Percentiles rank a stretch among this genome's conserved stretches.
Evolutionary conservation across 2,888 invertebrate genomes (phyloP).

Genomic region (Agrypnus murinus): DNA sequence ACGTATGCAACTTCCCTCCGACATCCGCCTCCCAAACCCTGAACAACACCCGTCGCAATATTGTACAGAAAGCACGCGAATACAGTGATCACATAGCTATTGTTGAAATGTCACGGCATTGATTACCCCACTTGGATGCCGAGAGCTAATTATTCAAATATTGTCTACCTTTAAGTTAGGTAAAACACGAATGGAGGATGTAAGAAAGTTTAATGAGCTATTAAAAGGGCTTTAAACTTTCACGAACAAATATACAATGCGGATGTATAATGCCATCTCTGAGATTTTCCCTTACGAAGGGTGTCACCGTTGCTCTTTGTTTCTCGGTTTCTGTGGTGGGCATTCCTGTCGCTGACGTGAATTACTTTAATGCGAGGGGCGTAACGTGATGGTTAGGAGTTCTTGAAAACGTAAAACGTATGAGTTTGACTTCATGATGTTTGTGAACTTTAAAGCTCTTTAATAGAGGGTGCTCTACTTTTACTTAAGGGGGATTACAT

Average conservation of each 20-base stretch:
- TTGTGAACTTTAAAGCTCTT: conserved; percentile 54
- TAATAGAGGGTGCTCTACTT: conserved; percentile 54
- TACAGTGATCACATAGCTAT: conserved; percentile 56
- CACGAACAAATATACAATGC: conserved; percentile 59
- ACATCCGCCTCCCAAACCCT: conserved; percentile 34
- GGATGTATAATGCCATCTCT: conserved; percentile 53
- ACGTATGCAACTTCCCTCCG: conserved; percentile 50
- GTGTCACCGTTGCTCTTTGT: conserved; percentile 41
- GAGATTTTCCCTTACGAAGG: conserved; percentile 34
- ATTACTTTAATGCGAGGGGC: conserved; percentile 47
- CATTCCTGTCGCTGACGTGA: conserved; percentile 46
- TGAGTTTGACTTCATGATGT: conserved; percentile 54
- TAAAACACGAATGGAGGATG: conserved; percentile 55
- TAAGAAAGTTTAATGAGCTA: conserved; percentile 61
- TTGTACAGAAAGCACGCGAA: conserved; percentile 51
- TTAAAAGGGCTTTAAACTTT: conserved; percentile 60
- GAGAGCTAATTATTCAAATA: conserved; percentile 54
- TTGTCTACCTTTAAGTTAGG: conserved; percentile 51
- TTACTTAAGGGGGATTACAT: conserved; percentile 53
- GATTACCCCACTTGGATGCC: conserved; percentile 53
- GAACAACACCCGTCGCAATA: conserved; percentile 39
- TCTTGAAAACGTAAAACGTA: conserved; percentile 53
- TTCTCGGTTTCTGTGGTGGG: conserved; percentile 24
- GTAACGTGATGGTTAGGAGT: conserved; percentile 50
- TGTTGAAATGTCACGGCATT: conserved; percentile 56